Conservation (phyloP, 2,888 invertebrate genomes). For the Isoperla grammatica region DNA sequence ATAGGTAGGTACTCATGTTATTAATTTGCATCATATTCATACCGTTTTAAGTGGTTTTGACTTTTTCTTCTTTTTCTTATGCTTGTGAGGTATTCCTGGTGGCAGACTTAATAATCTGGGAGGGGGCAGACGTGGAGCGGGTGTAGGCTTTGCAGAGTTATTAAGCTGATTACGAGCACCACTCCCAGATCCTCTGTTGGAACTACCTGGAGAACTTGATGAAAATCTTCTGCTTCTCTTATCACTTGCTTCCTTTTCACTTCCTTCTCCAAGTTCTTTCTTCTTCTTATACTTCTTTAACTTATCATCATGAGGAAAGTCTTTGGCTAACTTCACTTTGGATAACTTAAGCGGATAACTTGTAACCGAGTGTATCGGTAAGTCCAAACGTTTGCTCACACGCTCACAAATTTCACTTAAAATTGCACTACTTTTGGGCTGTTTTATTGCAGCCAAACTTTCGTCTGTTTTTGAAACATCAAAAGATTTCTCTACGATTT, state of each 20-base stretch:
- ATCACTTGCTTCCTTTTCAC: constrained; percentile 8
- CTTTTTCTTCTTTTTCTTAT: constrained; percentile 39
- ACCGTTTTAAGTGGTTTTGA: constrained; percentile 31
- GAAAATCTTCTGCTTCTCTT: not conserved
- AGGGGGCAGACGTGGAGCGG: not conserved
- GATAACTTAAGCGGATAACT: constrained; percentile 12
- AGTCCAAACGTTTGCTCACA: constrained; percentile 39
- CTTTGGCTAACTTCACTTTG: constrained; percentile 15
- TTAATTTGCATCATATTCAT: not conserved
- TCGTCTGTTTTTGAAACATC: too few species aligned
- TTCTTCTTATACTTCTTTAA: not conserved
- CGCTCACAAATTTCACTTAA: constrained; percentile 40
- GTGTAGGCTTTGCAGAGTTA: not conserved
- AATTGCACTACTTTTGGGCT: constrained; percentile 24
- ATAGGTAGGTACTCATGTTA: too few species aligned
- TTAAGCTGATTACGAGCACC: too few species aligned
- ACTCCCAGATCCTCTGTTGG: not conserved
- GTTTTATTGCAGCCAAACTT: constrained; percentile 5
- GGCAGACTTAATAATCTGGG: constrained; percentile 19
- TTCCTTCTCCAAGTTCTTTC: constrained; percentile 16
- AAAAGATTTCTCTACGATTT: too few species aligned
- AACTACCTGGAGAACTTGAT: constrained; percentile 4
- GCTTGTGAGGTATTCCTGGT: constrained; percentile 39
- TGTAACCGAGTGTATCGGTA: constrained; percentile 10
- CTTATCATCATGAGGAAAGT: constrained; percentile 6